Percentiles rank a stretch among this genome's conserved stretches.
These are phyloP conservation scores for Synergus itoensis DNA, from an alignment of 2,888 invertebrate genomes.

Conservation along the genomic window DNA sequence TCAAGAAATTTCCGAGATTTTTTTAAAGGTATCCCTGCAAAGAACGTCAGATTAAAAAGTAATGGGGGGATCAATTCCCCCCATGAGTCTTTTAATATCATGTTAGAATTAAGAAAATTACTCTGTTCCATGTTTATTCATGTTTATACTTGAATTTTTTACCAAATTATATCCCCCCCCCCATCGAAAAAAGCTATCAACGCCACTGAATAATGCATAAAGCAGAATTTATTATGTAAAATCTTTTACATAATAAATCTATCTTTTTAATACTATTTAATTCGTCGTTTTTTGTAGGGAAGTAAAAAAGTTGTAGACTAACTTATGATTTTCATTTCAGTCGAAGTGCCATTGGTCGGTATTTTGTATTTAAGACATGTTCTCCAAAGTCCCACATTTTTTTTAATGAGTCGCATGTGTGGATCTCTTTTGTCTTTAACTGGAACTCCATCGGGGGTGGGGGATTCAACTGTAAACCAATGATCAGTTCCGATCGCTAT, in stretches of 20 bases:
- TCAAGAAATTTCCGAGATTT: background rate
- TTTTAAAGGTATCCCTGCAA: background rate
- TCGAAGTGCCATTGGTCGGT: constrained; percentile 62
- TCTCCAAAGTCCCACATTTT: constrained; percentile 86
- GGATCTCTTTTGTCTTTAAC: constrained; percentile 60
- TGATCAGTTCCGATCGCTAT: constrained; percentile 86
- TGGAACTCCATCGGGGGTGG: constrained; percentile 66
- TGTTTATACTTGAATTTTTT: no score
- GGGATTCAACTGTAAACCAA: constrained; percentile 83
- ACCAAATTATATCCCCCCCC: no score
- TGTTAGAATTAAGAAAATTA: no score
- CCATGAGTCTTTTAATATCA: no score
- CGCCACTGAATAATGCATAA: no score
- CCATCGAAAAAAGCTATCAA: no score
- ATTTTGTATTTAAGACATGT: constrained; percentile 79
- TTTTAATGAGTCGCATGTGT: constrained; percentile 79
- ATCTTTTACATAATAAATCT: no score
- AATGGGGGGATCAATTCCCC: no score
- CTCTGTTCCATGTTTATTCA: no score
- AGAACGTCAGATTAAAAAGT: no score
- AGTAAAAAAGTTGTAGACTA: constrained; percentile 30
- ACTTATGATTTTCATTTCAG: constrained; percentile 48
- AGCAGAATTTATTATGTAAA: background rate
- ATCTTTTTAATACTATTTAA: background rate
- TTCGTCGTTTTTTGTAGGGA: background rate